Conservation (phyloP, 2,888 invertebrate species). For the Minunthozetes semirufus region DNA sequence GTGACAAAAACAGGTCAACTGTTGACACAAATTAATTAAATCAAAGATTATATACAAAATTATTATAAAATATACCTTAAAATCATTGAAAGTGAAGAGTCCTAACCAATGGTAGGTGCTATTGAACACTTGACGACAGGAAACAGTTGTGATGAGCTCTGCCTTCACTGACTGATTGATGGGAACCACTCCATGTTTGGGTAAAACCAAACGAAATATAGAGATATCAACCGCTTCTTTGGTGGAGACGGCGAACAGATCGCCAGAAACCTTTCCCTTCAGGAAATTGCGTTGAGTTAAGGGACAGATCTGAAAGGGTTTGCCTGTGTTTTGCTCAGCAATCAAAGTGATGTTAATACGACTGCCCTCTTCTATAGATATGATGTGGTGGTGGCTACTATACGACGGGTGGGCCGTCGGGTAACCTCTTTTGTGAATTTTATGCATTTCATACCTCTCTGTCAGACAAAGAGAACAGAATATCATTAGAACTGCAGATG, state of each 20-base stretch:
- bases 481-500: too few species aligned
- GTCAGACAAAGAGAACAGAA: neutral
- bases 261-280: neutral
- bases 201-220: neutral
- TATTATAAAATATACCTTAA: neutral
- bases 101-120: neutral
- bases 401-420: neutral
- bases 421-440: neutral
- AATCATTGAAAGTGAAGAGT: neutral
- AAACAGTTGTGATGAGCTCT: neutral
- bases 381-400: slow-evolving; percentile 1
- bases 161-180: neutral
- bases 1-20: neutral
- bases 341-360: neutral
- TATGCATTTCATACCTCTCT: neutral
- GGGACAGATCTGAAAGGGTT: neutral
- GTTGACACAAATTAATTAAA: neutral
- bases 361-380: neutral
- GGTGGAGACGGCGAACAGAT: neutral
- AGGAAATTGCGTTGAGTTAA: neutral
- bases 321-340: neutral
- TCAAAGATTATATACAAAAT: neutral
- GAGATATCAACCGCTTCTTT: neutral
- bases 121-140: neutral
- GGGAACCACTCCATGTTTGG: neutral